phyloP scores from a whole-genome alignment of 92 coral and sea anemone genomes.

The Porites lobata region DNA sequence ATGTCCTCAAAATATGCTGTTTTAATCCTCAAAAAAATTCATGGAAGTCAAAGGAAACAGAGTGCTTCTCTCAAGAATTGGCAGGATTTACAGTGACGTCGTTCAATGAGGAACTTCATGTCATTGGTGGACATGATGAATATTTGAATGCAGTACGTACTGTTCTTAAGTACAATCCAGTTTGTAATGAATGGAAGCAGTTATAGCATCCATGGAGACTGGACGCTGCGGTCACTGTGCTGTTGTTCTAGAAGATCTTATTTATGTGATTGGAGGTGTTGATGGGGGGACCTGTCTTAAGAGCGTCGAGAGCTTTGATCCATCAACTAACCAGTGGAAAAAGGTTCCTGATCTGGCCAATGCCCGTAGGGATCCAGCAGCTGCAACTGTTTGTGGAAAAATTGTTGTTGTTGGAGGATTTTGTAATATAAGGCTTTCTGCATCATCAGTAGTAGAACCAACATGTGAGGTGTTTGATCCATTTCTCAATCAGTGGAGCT shows the following conservation, averaged over 20 bases:
- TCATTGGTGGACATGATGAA: constrained; percentile 55
- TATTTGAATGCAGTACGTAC: constrained; percentile 8
- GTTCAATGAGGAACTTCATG: constrained; percentile 32
- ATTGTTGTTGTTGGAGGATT: constrained; percentile 74
- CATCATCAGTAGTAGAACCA: constrained; percentile 51
- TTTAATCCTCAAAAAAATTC: constrained; percentile 2
- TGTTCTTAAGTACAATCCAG: constrained; percentile 66
- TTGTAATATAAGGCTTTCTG: constrained; percentile 22
- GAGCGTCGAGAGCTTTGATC: constrained; percentile 78
- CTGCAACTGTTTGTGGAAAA: constrained; percentile 61
- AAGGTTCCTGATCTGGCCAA: constrained; percentile 70
- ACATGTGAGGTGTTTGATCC: constrained; percentile 84
- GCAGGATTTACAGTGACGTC: constrained; percentile 6
- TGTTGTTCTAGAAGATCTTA: constrained; percentile 64
- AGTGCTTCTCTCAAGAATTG: not conserved
- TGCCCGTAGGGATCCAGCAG: constrained; percentile 65
- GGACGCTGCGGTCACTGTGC: constrained; percentile 72
- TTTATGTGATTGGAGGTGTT: constrained; percentile 78
- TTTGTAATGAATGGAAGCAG: constrained; percentile 62
- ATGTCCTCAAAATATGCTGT: not conserved
- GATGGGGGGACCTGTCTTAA: constrained; percentile 51
- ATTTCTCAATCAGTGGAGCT: constrained; percentile 68
- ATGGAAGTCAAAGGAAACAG: not conserved
- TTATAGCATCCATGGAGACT: constrained; percentile 60
- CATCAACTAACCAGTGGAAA: constrained; percentile 73